Percentiles rank a stretch among this genome's conserved stretches.
phyloP scores from a whole-genome alignment of 2,888 invertebrate species.

The Nowickia ferox region DNA sequence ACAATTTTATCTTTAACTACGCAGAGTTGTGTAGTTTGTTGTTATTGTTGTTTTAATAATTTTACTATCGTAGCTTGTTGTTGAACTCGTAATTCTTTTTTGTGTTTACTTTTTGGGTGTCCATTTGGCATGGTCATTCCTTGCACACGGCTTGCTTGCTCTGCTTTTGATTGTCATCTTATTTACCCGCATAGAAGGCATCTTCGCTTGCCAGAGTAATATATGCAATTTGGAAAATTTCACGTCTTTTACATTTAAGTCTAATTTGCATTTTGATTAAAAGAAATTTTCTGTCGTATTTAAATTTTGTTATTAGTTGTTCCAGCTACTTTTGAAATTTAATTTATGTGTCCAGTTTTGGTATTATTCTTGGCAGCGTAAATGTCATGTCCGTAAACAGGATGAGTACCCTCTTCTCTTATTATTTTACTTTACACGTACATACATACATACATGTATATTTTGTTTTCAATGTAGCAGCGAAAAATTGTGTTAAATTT shows the following conservation, averaged over 20 bases:
- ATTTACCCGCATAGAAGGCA: constrained; percentile 24
- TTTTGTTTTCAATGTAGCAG: not conserved
- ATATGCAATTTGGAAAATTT: constrained; percentile 62
- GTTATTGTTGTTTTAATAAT: constrained; percentile 1
- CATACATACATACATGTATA: too few species aligned
- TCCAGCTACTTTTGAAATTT: constrained; percentile 57
- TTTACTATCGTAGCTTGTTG: constrained; percentile 10
- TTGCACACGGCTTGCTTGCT: constrained; percentile 60
- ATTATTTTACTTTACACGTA: constrained; percentile 1
- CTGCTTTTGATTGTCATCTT: constrained; percentile 72
- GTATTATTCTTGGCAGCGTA: constrained; percentile 60
- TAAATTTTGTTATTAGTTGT: constrained; percentile 11
- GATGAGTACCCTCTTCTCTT: constrained; percentile 62
- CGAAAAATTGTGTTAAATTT: not conserved
- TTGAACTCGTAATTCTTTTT: constrained; percentile 61
- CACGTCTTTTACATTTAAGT: constrained; percentile 37
- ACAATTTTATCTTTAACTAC: constrained; percentile 8
- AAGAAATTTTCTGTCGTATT: constrained; percentile 37
- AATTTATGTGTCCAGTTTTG: constrained; percentile 74
- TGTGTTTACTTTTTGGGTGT: not conserved
- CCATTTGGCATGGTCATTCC: constrained; percentile 36
- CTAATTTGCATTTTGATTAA: constrained; percentile 75
- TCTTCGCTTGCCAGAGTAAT: constrained; percentile 14
- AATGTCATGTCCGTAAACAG: constrained; percentile 73
- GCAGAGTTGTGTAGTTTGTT: too few species aligned